Evolutionary conservation across 2,888 invertebrate genomes (phyloP), one percentile per base, ranked within the genome.

Genomic region (Gymnocheta viridis): DNA sequence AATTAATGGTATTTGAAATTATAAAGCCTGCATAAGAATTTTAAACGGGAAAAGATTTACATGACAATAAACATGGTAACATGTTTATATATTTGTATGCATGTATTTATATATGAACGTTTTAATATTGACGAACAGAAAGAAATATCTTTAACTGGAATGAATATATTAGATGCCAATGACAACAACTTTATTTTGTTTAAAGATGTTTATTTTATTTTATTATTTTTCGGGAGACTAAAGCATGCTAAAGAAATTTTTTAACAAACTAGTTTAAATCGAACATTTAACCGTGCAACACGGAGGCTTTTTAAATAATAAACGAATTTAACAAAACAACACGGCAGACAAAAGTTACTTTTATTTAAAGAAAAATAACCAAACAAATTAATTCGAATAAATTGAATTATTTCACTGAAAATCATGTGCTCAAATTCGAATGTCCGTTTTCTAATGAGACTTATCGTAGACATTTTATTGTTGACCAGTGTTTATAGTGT

Each of bases 361-460:
- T 24, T 24, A 17, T 9, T 17, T 22, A 12, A 47, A 35, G 35
- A 29, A 56, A 32, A 49, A 12, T 12, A 32, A n/a, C 17, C 14
- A 32, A 66, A 22, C 14, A 10, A 19, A 47, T 17, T 14, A 27
- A 69, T n/a, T 19, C 24, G 12, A 56, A 9, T 17, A 7, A 35
- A 19, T n/a, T 41, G 10, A 29, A 32, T 32, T 41, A 27, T 32
- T 10, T 9, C 0, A 4, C 47, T 24, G 32, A 54, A 12, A 62
- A 88, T 85, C 85, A 89, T 90, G 89, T 89, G 90, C 86, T 88
- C 88, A 82, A 89, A 89, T 86, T 86, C 88, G 32, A 90, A 89
- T 83, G 89, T 88, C 56, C 90, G 89, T 72, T 87, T 90, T 24
- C 84, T 90, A 35, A 85, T 88, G 79, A 88, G 90, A 51, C 88